Evolutionary conservation across 2,888 invertebrate species (phyloP).

Genomic region (Neoscelio sp.): DNA sequence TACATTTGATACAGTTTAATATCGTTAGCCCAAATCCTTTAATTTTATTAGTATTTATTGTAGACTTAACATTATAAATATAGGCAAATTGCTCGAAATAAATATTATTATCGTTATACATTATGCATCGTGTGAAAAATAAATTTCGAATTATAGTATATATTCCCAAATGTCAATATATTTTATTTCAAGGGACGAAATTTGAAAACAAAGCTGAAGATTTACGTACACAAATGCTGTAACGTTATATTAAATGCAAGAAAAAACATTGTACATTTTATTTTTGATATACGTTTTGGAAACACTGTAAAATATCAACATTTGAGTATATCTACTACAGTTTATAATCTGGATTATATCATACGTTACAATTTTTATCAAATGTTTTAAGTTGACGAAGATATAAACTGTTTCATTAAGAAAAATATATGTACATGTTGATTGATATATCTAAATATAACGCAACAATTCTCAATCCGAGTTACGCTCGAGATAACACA

Average conservation of each 20-base stretch:
- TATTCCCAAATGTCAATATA: constrained; percentile 8
- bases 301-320: neutral
- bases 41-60: constrained; percentile 48
- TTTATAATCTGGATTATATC: constrained; percentile 41
- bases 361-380: constrained; percentile 57
- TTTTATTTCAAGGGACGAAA: too few relatives aligned
- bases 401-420: constrained; percentile 62
- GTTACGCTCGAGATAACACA: constrained; percentile 39
- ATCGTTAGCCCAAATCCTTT: constrained; percentile 41
- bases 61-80: constrained; percentile 53
- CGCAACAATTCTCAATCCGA: constrained; percentile 48
- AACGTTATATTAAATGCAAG: too few relatives aligned
- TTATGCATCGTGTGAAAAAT: constrained; percentile 73
- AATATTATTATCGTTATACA: constrained; percentile 48
- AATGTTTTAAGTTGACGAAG: constrained; percentile 54
- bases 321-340: constrained; percentile 15
- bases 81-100: constrained; percentile 42
- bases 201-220: too few relatives aligned
- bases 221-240: too few relatives aligned
- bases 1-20: constrained; percentile 44
- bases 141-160: constrained; percentile 65
- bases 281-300: too few relatives aligned
- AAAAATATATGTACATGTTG: constrained; percentile 66
- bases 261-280: too few relatives aligned
- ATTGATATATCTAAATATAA: constrained; percentile 62